Evolutionary conservation across 1,140 invertebrate species (phyloP), one percentile per base, ranked within the genome.

Genomic region (Megalonaias nervosa): DNA sequence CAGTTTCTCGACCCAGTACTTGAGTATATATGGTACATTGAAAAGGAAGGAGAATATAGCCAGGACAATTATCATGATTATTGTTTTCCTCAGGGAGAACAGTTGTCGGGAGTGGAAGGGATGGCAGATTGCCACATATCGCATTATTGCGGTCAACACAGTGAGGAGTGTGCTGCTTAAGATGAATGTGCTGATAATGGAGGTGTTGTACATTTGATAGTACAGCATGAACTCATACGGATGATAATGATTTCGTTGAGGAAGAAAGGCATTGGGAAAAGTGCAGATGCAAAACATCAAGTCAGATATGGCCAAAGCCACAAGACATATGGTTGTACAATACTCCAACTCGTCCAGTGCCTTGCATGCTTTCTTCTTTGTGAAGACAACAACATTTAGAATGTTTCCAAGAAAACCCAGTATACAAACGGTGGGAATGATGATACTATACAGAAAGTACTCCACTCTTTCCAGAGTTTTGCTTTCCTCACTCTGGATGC

Each of bases 401-500:
- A 86, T 82, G 60, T 87, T 88, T 15, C 87, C 87, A 61, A 88
- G 68, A 76, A 88, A 86, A 16, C 87, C 87, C 70, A 85, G 82
- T 2, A 80, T 79, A 68, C 85, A 87, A 9, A 88, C 83, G 19
- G 80, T 71, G 14, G 86, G 87, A 59, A 88, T 80, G 31, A 84
- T 77, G 56, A 85, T 70, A 16, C 65, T 67, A 62, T 87, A 88
- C 15, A 85, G 69, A 21, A 73, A 64, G 21, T 82, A 57, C 15
- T 85, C 71, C 6, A 86, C 67, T 15, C 67, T 19, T 13, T 81
- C 69, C 3, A 82, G 67, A 3, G 65, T 67, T 62, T 62, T 16
- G 3, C 1, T 66, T 48, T 81, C 61, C 31, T 77, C 79, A 48
- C 4, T 48, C 11, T 6, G 38, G 6, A 48, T 48, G 38, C 38